Percentiles rank a stretch among this genome's conserved stretches.
phyloP scores from a whole-genome alignment of 2,113 vertebrate species.

The Nesogale talazaci region DNA sequence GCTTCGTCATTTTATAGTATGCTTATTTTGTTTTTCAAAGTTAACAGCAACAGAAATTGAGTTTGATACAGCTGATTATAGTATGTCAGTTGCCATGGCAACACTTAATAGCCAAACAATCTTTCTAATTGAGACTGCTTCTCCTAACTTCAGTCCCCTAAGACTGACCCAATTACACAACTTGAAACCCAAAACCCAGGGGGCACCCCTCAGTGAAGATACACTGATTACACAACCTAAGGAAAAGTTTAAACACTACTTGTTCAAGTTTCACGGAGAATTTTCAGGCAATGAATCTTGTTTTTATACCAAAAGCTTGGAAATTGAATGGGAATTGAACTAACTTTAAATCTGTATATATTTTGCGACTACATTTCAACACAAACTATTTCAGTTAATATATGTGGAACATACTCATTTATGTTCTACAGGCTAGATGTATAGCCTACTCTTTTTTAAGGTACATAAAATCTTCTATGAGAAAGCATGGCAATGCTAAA shows the following conservation, averaged over 20 bases:
- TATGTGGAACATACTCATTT: conserved; percentile 38
- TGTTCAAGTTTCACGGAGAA: conserved; percentile 64
- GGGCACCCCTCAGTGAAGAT: conserved; percentile 48
- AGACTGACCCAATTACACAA: conserved; percentile 75
- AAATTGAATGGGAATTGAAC: conserved; percentile 26
- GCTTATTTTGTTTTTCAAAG: conserved; percentile 57
- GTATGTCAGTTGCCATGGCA: conserved; percentile 64
- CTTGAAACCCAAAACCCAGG: conserved; percentile 66
- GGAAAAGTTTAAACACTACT: conserved; percentile 65
- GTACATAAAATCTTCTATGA: conserved; percentile 54
- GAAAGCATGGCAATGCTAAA: background rate
- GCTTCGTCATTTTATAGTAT: conserved; percentile 8
- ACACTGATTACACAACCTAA: conserved; percentile 62
- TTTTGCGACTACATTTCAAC: background rate
- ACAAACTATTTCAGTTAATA: conserved; percentile 49
- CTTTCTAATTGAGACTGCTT: conserved; percentile 79
- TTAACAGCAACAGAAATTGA: conserved; percentile 67
- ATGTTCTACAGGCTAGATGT: conserved; percentile 24
- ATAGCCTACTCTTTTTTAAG: conserved; percentile 39
- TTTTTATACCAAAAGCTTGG: conserved; percentile 34
- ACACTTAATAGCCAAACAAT: conserved; percentile 72
- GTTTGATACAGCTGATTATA: conserved; percentile 67
- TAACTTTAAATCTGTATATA: conserved; percentile 62
- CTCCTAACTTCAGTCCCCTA: conserved; percentile 68
- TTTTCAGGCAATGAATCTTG: conserved; percentile 53